Evolutionary conservation across 2,888 invertebrate species (phyloP), one percentile per base, ranked within the genome.

Genomic region (Globia sparganii): DNA sequence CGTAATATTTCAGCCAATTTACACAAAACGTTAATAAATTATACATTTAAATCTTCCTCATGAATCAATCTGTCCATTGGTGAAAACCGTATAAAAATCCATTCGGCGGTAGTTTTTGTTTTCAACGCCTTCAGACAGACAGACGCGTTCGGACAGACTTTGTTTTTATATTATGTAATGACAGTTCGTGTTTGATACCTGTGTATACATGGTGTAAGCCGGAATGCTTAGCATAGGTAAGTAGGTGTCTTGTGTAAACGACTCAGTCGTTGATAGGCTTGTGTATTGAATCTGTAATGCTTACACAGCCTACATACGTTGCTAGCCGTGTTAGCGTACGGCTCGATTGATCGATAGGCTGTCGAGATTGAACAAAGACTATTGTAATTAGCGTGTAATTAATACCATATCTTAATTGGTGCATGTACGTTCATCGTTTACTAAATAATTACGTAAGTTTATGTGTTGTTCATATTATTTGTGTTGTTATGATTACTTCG

Each of bases 201-300:
- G 84, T 83, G 73, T 87, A 84, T 75, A 74, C 77, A 77, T 80
- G 74, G 71, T 75, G 80, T 81, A 85, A 87, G 85, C 87, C 77
- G 46, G 69, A 81, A 64, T 87, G 89, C 86, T 90, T 88, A 90
- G 86, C 90, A 90, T 90, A 90, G 72, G 84, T 83, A 88, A 87
- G 90, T 89, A 87, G 81, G 75, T 74, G 81, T 77, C 81, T 87
- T 91, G 86, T 88, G 90, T 88, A 90, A 91, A 90, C 89, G 86
- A 90, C 87, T 90, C 86, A 81, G 85, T 83, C 85, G 81, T 81
- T 86, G 89, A 89, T 91, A 89, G 88, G 88, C 83, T 86, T 88
- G 87, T 80, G 84, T 88, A 89, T 89, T 89, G 87, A 88, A 89
- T 85, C 77, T 77, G 86, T 87, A 87, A 89, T 87, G 84, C 58